Evolutionary conservation across 2,888 invertebrate species (phyloP), one percentile per base, ranked within the genome.

Genomic region (Dysmachus trigonus): DNA sequence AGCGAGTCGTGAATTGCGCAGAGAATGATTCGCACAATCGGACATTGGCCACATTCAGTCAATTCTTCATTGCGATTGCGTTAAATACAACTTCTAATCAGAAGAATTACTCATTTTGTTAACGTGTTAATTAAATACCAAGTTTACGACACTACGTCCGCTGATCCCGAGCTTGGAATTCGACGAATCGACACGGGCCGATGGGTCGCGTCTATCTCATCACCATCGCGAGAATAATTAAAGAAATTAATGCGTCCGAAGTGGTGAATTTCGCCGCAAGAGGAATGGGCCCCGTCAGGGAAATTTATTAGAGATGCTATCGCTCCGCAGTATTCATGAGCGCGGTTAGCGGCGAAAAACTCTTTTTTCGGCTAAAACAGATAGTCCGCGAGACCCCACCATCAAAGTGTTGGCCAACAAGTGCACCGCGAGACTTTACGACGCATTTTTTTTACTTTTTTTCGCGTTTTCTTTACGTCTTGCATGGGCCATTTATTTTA

Each of bases 171-270:
- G 15, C 22, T 15, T 35, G 84, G 53, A 38, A 74, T 73, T 53
- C 76, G 74, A 84, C 35, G 51, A 84, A 76, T 84, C 76, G 84
- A 84, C 84, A 84, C 82, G 86, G 76, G 38, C 84, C 84, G 86
- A 86, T 86, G 84, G 77, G 22, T 84, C 71, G 18, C 41, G 76
- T 86, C 83, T 86, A 76, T 86, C 77, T 77, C 71, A 62, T 76
- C 86, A 86, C 86, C 35, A 86, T 86, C 86, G 83, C 74, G 22
- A n/a, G 47, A 41, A 86, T 84, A 86, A 86, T 86, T 86, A 84
- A 86, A 86, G 83, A 84, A 84, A 86, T 84, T 86, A 86, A 86
- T 86, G 86, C 73, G 84, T 71, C 84, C 76, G 77, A 53, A 82
- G 71, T 71, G 38, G 82, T 33, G 71, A 71, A 77, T 77, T 77